Percentiles rank a stretch among this genome's conserved stretches.
phyloP scores from a whole-genome alignment of 2,113 vertebrate species.

The chimpanzee (Pan troglodytes) region NHGRI_mPanTro3-v2.1_pri NC_072404.2:160682501-160683000 shows the following conservation, averaged over 20 bases:
- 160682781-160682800: not conserved
- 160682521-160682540: not conserved
- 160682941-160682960: not conserved
- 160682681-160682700: not conserved
- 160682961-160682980: not conserved
- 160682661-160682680: not conserved
- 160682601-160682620: not conserved
- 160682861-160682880: not conserved
- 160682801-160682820: not conserved
- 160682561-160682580: not conserved
- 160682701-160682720: not conserved
- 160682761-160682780: not conserved
- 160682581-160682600: not conserved
- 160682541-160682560: not conserved
- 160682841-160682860: not conserved
- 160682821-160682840: not conserved
- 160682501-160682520: not conserved
- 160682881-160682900: not conserved
- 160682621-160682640: not conserved
- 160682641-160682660: not conserved
- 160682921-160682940: not conserved
- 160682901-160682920: no score
- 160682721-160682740: not conserved
- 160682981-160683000: not conserved
- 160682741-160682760: not conserved